Percentiles rank a stretch among this genome's conserved stretches.
phyloP scores from a whole-genome alignment of 53 echinoderm and acorn worm species.

The Holothuria scabra region DNA sequence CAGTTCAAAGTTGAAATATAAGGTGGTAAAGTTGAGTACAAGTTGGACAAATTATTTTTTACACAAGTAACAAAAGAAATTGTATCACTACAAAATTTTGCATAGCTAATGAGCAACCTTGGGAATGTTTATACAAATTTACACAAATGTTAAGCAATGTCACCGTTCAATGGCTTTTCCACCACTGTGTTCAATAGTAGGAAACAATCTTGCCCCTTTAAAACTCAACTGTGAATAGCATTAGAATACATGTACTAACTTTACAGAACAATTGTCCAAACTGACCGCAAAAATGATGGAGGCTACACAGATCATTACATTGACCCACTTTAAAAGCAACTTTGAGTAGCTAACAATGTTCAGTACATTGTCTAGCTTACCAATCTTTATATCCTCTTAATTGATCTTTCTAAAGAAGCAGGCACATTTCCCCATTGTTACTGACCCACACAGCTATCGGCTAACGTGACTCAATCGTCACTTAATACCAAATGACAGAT shows the following conservation, averaged over 20 bases:
- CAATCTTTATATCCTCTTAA: slow-evolving; percentile 24
- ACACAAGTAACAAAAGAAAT: no score
- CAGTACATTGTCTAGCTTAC: not conserved
- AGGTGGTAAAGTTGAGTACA: no score
- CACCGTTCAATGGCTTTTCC: no score
- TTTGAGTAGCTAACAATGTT: not conserved
- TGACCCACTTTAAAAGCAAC: not conserved
- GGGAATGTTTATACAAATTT: no score
- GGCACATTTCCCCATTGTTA: not conserved
- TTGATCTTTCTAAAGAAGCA: slow-evolving; percentile 4
- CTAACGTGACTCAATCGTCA: slow-evolving; percentile 36
- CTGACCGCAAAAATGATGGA: slow-evolving; percentile 1
- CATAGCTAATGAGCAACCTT: no score
- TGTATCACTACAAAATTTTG: no score
- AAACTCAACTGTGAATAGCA: no score
- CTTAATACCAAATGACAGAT: slow-evolving; percentile 31
- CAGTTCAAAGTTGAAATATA: no score
- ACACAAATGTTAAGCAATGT: no score
- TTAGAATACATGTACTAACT: not conserved
- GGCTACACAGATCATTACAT: not conserved
- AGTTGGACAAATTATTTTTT: no score
- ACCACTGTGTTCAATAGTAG: no score
- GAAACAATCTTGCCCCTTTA: no score
- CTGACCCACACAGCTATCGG: not conserved
- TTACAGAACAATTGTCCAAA: not conserved